Base-by-base conservation (phyloP, 1,140 invertebrate genomes). In the Apis florea region DNA sequence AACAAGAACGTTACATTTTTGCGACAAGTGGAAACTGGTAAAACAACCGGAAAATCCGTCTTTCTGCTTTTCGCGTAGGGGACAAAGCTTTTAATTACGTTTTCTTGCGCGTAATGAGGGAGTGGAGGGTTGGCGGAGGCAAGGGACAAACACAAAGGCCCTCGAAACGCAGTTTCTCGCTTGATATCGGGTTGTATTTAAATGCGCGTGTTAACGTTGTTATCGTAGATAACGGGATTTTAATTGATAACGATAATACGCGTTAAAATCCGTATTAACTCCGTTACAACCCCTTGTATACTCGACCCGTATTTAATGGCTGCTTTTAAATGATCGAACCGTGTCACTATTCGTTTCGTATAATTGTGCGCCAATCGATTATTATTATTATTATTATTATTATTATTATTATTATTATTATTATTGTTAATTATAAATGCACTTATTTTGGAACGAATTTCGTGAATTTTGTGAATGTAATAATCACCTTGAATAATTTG, bases 201-300 rank as follows among this genome's bases (percentile, higher is more conserved):
- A 79, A 72, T 72, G 68, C 47, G 5, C 56, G 53, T 21, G 58
- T 72, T 79, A 72, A 79, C 68, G 26, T 61, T 53, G 77, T 64
- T 79, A 64, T 58, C 19, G 21, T 21, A 53, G 77, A 79, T 79
- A 79, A 72, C 68, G 59, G 69, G 77, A 26, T 54, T 79, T 79
- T 79, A 79, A 79, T 79, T 79, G 77, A 72, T 79, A 72, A 72
- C 69, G 77, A 72, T 79, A 79, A 72, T 79, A 72, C 69, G 49
- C 58, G 58, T 79, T 79, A 79, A 79, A 79, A 72, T 79, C 77
- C 77, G 51, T 31, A 72, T 79, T 79, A 79, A 72, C 69, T 72
- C 21, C 21, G 49, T 79, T 79, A 73, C 58, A 79, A 11, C 51
- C 47, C 26, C 24, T 54, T 54, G 66, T 64, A 63, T 72, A 72